These are phyloP conservation scores for Nebria brevicollis DNA, from an alignment of 2,888 invertebrate species.

Conservation along the genomic window DNA sequence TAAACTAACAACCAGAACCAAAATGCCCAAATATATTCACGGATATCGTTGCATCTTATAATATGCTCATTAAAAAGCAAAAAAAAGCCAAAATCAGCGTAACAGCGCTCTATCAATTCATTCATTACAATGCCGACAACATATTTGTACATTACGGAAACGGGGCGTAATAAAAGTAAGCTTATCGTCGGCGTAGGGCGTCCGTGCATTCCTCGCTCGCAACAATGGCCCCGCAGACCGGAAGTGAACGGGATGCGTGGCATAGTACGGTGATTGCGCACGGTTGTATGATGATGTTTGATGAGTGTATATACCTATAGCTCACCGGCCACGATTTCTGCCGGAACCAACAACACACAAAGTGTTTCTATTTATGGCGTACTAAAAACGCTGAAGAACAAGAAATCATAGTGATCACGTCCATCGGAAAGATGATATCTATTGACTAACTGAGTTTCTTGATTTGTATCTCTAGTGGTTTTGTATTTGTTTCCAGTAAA, in stretches of 20 bases:
- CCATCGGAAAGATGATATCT: no score
- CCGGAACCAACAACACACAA: neutral
- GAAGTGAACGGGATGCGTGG: conserved; percentile 41
- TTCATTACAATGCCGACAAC: neutral
- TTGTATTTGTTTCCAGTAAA: no score
- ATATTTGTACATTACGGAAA: conserved; percentile 1
- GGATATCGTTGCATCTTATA: neutral
- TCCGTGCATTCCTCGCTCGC: neutral
- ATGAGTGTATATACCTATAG: neutral
- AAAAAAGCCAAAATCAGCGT: no score
- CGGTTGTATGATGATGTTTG: neutral
- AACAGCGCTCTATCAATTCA: neutral
- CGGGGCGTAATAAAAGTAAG: neutral
- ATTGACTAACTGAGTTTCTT: no score
- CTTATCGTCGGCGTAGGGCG: no score
- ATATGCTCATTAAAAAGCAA: neutral
- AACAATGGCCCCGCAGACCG: conserved; percentile 26
- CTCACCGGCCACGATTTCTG: neutral
- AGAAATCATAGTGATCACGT: no score
- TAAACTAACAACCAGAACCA: no score
- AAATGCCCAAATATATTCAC: no score
- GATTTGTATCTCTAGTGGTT: no score
- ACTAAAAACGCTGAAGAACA: no score
- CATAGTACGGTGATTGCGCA: conserved; percentile 24
- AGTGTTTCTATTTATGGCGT: no score